Evolutionary conservation across 2,888 invertebrate species (phyloP), one percentile per base, ranked within the genome.

Genomic region (Parasteatoda lunata): DNA sequence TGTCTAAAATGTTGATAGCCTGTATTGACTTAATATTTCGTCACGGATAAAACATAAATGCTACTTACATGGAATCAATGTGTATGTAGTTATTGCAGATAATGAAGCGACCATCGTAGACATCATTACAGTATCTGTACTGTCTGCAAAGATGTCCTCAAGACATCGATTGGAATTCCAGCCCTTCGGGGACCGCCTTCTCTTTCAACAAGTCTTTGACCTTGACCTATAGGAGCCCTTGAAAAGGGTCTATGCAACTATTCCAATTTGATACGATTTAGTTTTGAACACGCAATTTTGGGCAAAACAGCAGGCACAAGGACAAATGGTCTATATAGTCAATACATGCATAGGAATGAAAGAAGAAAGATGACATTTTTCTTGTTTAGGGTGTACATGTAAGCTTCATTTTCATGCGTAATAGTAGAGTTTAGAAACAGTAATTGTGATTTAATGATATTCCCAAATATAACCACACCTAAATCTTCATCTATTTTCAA

Each of bases 361-460:
- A 77, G 65, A 13, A 51, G 8, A 47, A 52, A 52, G 68, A 59
- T 70, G 70, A 77, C 76, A 83, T 83, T 82, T 83, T 83, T 77
- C 77, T 83, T 82, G 82, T 73, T 68, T 82, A 15, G 76, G 69
- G 75, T 76, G 82, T 77, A 51, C 69, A 80, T 73, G 71, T 73
- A 30, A 8, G 69, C 70, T 84, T 84, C 77, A 84, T 84, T 84
- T 84, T 84, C 84, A 84, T 84, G 84, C 84, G 84, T 84, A 84
- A 84, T 84, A 48, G 84, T 84, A 84, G 71, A 76, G 70, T 66
- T 77, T 45, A 72, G 59, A 59, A 45, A 11, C 76, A 71, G 77
- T 84, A 84, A 84, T 84, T 84, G 77, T 72, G 65, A 71, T 77
- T 77, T 84, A 84, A 84, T 76, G 82, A 83, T 83, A 84, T 84